These are phyloP conservation scores for Dryobota labecula DNA, from an alignment of 2,888 invertebrate species.

Conservation along the genomic window DNA sequence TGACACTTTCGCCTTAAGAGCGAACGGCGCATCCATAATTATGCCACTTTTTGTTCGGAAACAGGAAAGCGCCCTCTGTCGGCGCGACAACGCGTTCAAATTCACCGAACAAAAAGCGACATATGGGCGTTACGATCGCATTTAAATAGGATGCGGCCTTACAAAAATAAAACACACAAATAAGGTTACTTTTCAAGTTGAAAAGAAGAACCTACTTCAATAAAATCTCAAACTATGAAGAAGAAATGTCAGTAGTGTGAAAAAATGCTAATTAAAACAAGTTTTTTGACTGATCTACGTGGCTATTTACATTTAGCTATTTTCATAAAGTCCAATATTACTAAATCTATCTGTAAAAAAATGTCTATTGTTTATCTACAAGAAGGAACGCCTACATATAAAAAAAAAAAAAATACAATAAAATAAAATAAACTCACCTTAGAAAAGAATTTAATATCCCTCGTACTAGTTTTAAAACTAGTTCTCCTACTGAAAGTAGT, in stretches of 20 bases:
- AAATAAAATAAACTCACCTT: constrained; percentile 91
- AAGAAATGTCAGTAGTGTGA: neutral
- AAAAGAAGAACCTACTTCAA: no score
- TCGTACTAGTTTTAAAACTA: constrained; percentile 97
- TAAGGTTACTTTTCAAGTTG: no score
- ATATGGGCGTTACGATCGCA: no score
- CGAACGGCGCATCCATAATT: no score
- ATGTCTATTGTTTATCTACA: neutral
- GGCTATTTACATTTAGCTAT: neutral
- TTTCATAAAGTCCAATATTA: neutral
- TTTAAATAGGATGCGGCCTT: no score
- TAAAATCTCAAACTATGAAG: no score
- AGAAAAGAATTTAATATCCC: constrained; percentile 99
- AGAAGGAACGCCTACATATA: neutral
- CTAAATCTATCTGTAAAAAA: neutral
- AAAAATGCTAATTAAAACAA: neutral
- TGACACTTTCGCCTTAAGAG: no score
- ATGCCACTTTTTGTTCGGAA: no score
- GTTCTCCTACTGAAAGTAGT: constrained; percentile 98
- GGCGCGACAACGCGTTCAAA: no score
- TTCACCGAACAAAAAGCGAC: no score
- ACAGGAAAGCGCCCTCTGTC: no score
- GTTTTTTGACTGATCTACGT: constrained; percentile 3
- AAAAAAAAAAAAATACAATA: neutral
- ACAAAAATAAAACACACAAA: no score